Evolutionary conservation across 1,140 invertebrate genomes (phyloP).

Genomic region (Thrips palmi): DNA sequence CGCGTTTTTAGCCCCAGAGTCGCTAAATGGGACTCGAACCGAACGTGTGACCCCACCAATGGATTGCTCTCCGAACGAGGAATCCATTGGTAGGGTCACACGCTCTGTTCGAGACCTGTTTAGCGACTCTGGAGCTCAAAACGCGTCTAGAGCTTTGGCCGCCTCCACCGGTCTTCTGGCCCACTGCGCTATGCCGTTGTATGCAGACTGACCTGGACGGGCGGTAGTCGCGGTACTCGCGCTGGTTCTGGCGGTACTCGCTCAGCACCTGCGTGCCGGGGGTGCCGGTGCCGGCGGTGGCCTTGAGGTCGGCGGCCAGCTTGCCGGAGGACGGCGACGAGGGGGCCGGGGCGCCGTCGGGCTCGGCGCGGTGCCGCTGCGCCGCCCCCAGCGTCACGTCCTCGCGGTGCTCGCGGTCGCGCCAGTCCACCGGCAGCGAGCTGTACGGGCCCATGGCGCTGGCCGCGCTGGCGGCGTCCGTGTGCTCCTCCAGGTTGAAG

Average conservation of each 20-base stretch:
- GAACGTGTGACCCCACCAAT: slow-evolving; percentile 5
- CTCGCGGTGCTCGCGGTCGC: slow-evolving; percentile 10
- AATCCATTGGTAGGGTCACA: too few species aligned
- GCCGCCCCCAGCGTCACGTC: too few species aligned
- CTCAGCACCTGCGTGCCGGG: slow-evolving; percentile 23
- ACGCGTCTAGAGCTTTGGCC: too few species aligned
- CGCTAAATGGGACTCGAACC: too few species aligned
- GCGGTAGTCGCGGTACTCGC: slow-evolving; percentile 32
- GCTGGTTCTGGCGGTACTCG: slow-evolving; percentile 25
- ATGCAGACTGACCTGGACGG: slow-evolving; percentile 16
- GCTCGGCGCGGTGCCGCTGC: slow-evolving; percentile 5
- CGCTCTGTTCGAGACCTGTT: too few species aligned
- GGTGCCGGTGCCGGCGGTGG: slow-evolving; percentile 15
- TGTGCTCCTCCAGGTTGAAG: slow-evolving; percentile 34
- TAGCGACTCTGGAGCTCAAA: too few species aligned
- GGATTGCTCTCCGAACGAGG: slow-evolving; percentile 1
- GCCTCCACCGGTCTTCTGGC: too few species aligned
- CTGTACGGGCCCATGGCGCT: too few species aligned
- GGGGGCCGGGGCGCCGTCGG: slow-evolving; percentile 13
- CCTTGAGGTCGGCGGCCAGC: slow-evolving; percentile 14
- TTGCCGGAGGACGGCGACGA: slow-evolving; percentile 15
- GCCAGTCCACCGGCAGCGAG: slow-evolving; percentile 16
- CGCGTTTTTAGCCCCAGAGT: too few species aligned
- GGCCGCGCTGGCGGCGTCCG: slow-evolving; percentile 23
- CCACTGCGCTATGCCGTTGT: neutral